A percentile compares a stretch with the other conserved stretches of the same genome.
phyloP scores from a whole-genome alignment of 2,888 invertebrate species.

The Cremastinae sp. region DNA sequence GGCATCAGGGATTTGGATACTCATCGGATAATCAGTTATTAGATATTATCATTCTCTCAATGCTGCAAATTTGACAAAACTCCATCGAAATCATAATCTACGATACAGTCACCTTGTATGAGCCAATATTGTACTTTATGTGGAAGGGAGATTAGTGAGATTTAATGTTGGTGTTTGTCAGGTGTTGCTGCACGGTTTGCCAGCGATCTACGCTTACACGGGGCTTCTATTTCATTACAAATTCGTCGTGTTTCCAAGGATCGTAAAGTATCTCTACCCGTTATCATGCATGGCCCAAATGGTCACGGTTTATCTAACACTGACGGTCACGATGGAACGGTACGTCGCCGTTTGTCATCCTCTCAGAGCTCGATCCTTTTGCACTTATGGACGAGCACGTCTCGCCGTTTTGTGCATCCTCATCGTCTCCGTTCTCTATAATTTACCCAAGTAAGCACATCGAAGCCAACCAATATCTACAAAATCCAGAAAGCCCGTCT shows the following conservation, averaged over 20 bases:
- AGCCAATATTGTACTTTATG: no score
- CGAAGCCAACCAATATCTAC: background rate
- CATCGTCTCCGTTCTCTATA: constrained; percentile 91
- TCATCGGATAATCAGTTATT: no score
- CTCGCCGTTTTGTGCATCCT: constrained; percentile 92
- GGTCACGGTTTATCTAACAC: constrained; percentile 94
- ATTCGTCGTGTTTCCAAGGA: constrained; percentile 89
- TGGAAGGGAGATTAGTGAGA: background rate
- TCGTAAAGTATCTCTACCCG: constrained; percentile 91
- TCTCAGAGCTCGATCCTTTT: constrained; percentile 91
- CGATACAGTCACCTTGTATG: no score
- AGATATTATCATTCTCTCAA: no score
- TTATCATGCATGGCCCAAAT: constrained; percentile 94
- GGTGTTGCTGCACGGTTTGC: constrained; percentile 89
- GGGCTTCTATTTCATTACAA: constrained; percentile 89
- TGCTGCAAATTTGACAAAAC: no score
- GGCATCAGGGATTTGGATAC: no score
- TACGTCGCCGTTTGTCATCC: constrained; percentile 97
- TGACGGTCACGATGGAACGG: constrained; percentile 94
- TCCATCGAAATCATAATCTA: no score
- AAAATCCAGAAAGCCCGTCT: background rate
- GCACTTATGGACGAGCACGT: constrained; percentile 93
- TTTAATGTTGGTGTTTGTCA: constrained; percentile 53
- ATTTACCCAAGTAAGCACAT: constrained; percentile 84
- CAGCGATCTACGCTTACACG: constrained; percentile 92